These are phyloP conservation scores for Ophion ellenae DNA, from an alignment of 2,888 invertebrate genomes.

Conservation along the genomic window DNA sequence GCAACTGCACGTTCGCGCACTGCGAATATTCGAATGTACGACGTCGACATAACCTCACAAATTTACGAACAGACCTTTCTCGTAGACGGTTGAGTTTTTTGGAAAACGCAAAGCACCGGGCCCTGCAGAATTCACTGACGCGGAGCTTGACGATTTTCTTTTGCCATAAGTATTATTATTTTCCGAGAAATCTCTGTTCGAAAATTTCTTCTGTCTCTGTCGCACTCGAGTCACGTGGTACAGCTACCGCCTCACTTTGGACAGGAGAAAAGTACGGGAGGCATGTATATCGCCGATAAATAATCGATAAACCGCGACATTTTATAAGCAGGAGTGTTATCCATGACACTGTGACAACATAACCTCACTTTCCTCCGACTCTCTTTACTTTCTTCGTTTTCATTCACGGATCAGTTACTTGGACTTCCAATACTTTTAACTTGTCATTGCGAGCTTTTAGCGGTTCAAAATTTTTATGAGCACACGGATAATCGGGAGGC, in stretches of 20 bases:
- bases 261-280: neutral
- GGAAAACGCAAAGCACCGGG: neutral
- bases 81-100: neutral
- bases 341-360: neutral
- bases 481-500: too few relatives aligned
- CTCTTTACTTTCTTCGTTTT: neutral
- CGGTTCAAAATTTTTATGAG: neutral
- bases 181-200: neutral
- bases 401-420: neutral
- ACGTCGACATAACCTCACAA: neutral
- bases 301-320: neutral
- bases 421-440: neutral
- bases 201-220: neutral
- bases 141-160: neutral
- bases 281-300: neutral
- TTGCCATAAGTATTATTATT: neutral
- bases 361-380: neutral
- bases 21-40: neutral
- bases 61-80: too few relatives aligned
- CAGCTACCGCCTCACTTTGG: neutral
- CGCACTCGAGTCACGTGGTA: neutral
- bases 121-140: too few relatives aligned
- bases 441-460: neutral
- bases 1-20: too few relatives aligned
- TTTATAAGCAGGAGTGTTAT: neutral